A percentile compares a stretch with the other conserved stretches of the same genome.
Evolutionary conservation across 2,113 vertebrate genomes (phyloP).

Genomic region (Hydropotes inermis): DNA sequence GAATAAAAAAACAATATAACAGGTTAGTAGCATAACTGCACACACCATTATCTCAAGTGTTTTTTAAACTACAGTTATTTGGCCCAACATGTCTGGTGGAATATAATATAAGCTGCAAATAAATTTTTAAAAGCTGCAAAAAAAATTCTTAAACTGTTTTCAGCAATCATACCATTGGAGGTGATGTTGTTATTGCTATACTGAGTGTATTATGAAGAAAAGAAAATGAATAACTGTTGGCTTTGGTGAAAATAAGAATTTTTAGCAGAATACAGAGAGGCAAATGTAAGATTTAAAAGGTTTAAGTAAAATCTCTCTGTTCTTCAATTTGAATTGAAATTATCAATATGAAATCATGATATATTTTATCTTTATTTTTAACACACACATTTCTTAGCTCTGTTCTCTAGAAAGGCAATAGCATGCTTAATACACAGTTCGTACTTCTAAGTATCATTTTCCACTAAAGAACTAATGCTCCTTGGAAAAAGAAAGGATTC

Average conservation of each 20-base stretch:
- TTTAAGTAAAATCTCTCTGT: neutral
- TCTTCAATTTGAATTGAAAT: neutral
- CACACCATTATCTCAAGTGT: neutral
- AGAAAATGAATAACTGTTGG: neutral
- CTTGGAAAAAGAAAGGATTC: neutral
- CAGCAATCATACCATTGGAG: neutral
- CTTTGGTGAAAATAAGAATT: neutral
- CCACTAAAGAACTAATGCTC: neutral
- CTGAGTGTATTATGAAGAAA: neutral
- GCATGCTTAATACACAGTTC: neutral
- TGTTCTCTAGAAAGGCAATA: neutral
- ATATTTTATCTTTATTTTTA: neutral
- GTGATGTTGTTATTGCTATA: neutral
- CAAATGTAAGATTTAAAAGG: neutral
- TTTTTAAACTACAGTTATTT: slow-evolving; percentile 4
- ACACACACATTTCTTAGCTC: neutral
- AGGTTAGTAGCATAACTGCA: neutral
- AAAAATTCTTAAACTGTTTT: neutral
- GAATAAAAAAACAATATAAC: neutral
- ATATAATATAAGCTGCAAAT: neutral
- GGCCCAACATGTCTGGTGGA: neutral
- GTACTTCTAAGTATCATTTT: neutral
- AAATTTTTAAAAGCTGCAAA: neutral
- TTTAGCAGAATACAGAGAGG: neutral
- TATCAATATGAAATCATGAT: neutral